Evolutionary conservation across 2,888 invertebrate species (phyloP), one percentile per base, ranked within the genome.

Genomic region (Polydrusus pterygomalis): DNA sequence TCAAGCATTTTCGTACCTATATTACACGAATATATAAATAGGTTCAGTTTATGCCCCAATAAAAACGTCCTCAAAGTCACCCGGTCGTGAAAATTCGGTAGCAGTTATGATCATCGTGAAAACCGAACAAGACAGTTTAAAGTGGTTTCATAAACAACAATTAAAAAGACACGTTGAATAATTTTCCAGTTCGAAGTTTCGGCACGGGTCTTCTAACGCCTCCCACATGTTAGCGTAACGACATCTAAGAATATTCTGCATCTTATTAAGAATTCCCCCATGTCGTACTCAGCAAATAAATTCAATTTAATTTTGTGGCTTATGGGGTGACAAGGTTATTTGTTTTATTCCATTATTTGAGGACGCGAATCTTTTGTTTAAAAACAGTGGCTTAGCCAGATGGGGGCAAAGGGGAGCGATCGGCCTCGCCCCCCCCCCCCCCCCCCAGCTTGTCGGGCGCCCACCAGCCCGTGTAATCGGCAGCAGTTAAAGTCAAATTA

Each of bases 181-280:
- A 75, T 70, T 75, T 75, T 75, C 71, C 62, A 75, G 65, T 75
- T 72, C 49, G 54, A 68, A 72, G 54, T 72, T 68, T 71, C 54
- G 71, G 75, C 75, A 75, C 75, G 75, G 68, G 75, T 47, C 25
- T n/a, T 15, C 49, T 43, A 69, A 68, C 71, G 75, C 60, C 75
- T 75, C 75, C 75, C 75, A 72, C 75, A 75, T 75, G 75, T 71
- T 45, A 25, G 56, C 34, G 20, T 58, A 65, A 70, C 58, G 45
- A 74, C 63, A 51, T 65, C 63, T 45, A 65, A 75, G 60, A 62
- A 67, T 75, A 71, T 71, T 71, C 68, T 62, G 54, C 68, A 54
- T 75, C 49, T 67, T 75, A 71, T 71, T 34, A 38, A 30, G 15
- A n/a, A n/a, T 17, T 43, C 67, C 70, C 75, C 51, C 56, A 38